Base-by-base conservation (phyloP, 2,888 invertebrate genomes). In the Poecilus cupreus region DNA sequence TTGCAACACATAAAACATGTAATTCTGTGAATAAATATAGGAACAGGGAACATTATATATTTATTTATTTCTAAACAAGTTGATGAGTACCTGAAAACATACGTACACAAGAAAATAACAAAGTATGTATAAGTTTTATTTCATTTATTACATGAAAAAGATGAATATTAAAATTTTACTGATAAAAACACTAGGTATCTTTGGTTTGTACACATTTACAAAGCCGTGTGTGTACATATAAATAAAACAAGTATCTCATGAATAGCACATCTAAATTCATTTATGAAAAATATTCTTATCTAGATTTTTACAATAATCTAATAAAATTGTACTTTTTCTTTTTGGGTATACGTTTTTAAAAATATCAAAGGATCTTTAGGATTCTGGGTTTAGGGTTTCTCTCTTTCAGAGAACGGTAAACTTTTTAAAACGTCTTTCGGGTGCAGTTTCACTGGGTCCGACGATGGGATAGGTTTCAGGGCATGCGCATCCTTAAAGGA, bases 381-480 rank as follows among this genome's bases (percentile, higher is more conserved):
- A 26, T 60, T 60, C 60, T 26, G 26, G 32, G 6, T 85, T 87
- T 87, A 87, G 82, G 87, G 86, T 82, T 86, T 87, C 49, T 87
- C 86, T 82, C 86, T 86, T 80, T 86, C 85, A 82, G 87, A 87
- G 83, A 89, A 88, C 57, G 88, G 87, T 84, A 88, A 84, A 84
- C 88, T 89, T 83, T 88, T 85, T 76, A 88, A 86, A 83, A 88
- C 88, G 84, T 89, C 88, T 86, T 87, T 88, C 83, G 87, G 84
- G 82, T 88, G 87, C 79, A 88, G 86, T 84, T 72, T 72, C 72
- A 72, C 72, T 32, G 72, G 43, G 13, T 72, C 72, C 16, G 46
- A 13, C 1, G 46, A 11, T 5, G 22, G 20, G 22, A 72, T 10
- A 22, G 72, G 72, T 22, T 72, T 72, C 1, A 26, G 10, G 39